Conservation (phyloP, 2,888 invertebrate species). For the Trachelus tabidus region DNA sequence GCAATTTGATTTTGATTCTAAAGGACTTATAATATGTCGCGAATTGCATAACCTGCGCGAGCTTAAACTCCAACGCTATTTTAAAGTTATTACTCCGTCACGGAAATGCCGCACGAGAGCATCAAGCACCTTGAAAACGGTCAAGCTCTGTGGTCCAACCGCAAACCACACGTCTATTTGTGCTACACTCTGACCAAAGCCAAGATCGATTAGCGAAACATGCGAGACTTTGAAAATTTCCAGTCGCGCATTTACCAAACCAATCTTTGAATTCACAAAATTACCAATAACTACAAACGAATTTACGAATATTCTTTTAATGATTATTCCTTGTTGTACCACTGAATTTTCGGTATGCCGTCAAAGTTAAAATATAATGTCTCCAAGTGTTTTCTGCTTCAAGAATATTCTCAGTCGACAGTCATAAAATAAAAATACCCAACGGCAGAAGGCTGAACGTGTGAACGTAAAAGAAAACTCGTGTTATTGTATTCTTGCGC, state of each 20-base stretch:
- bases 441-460: not conserved
- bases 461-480: not conserved
- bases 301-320: not conserved
- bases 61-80: not conserved
- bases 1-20: not conserved
- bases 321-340: not conserved
- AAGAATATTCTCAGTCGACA: not conserved
- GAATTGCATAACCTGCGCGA: not conserved
- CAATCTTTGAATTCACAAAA: not conserved
- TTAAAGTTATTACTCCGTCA: not conserved
- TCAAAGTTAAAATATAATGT: not conserved
- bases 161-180: not conserved
- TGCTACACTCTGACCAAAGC: not conserved
- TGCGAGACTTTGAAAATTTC: not conserved
- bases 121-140: not conserved
- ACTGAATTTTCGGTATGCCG: not conserved
- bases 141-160: not conserved
- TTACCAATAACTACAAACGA: not conserved
- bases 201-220: not conserved
- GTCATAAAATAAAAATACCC: not conserved
- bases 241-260: not conserved
- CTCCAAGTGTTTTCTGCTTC: not conserved
- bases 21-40: not conserved
- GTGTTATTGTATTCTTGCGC: not conserved
- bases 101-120: not conserved